These are phyloP conservation scores for Dreissena rostriformis DNA, from an alignment of 1,140 invertebrate species.

Conservation along the genomic window DNA sequence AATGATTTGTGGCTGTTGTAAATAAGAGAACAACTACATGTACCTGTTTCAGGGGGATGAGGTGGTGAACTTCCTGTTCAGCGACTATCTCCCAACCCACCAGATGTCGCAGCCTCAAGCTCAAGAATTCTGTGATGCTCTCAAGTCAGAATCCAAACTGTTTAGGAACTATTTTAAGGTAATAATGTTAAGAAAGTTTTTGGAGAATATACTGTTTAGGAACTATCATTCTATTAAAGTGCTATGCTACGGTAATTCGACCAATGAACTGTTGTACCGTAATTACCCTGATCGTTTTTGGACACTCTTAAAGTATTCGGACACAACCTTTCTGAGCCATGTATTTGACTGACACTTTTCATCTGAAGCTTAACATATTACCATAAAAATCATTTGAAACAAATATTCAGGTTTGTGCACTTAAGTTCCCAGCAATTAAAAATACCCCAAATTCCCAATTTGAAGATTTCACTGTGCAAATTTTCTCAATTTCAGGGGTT, in stretches of 20 bases:
- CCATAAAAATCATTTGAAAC: too few species aligned
- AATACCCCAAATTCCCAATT: too few species aligned
- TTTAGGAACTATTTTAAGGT: slow-evolving; percentile 84
- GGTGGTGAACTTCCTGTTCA: slow-evolving; percentile 81
- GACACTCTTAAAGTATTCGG: neutral
- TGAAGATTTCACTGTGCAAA: too few species aligned
- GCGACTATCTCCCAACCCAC: slow-evolving; percentile 81
- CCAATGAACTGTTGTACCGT: neutral
- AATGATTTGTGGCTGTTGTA: slow-evolving; percentile 1
- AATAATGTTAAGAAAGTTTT: slow-evolving; percentile 47
- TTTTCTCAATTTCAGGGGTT: too few species aligned
- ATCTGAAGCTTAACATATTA: too few species aligned
- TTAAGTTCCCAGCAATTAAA: too few species aligned
- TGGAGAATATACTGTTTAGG: neutral
- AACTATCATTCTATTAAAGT: neutral
- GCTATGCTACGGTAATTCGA: neutral
- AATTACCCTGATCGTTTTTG: too few species aligned
- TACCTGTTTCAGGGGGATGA: slow-evolving; percentile 80
- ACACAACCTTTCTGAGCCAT: neutral
- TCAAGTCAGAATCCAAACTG: slow-evolving; percentile 81
- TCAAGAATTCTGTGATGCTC: slow-evolving; percentile 82
- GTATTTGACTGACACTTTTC: too few species aligned
- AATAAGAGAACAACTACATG: slow-evolving; percentile 45
- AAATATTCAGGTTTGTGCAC: too few species aligned
- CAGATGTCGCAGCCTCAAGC: slow-evolving; percentile 78